Conservation (phyloP, 2,113 vertebrate species). For the Rhombomys opimus region DNA sequence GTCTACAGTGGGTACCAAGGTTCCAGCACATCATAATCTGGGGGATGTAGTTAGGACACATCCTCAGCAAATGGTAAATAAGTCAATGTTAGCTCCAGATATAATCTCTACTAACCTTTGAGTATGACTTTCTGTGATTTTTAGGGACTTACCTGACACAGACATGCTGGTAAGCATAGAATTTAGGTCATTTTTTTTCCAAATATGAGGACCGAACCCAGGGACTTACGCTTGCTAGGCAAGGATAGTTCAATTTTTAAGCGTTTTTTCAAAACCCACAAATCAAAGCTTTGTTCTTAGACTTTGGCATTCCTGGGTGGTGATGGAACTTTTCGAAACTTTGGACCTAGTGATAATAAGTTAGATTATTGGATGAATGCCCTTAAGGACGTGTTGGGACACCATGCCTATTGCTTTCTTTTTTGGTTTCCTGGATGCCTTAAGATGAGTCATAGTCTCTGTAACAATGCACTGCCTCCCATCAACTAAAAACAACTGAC, state of each 20-base stretch:
- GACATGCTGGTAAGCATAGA: not conserved
- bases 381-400: not conserved
- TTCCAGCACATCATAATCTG: not conserved
- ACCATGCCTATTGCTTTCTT: not conserved
- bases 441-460: not conserved
- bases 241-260: not conserved
- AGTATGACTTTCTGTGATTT: not conserved
- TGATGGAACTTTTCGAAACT: not conserved
- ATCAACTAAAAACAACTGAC: not conserved
- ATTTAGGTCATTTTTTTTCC: too few species aligned
- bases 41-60: not conserved
- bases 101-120: not conserved
- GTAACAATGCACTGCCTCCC: rapidly evolving
- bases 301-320: not conserved
- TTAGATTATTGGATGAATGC: not conserved
- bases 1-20: not conserved
- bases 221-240: too few species aligned
- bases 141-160: not conserved
- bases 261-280: not conserved
- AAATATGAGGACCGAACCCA: too few species aligned
- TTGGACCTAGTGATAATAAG: not conserved
- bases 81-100: not conserved
- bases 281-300: not conserved
- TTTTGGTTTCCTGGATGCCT: not conserved
- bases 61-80: not conserved